phyloP scores from a whole-genome alignment of 2,797 vertebrate species.

The Lutjanus argentimaculatus region DNA sequence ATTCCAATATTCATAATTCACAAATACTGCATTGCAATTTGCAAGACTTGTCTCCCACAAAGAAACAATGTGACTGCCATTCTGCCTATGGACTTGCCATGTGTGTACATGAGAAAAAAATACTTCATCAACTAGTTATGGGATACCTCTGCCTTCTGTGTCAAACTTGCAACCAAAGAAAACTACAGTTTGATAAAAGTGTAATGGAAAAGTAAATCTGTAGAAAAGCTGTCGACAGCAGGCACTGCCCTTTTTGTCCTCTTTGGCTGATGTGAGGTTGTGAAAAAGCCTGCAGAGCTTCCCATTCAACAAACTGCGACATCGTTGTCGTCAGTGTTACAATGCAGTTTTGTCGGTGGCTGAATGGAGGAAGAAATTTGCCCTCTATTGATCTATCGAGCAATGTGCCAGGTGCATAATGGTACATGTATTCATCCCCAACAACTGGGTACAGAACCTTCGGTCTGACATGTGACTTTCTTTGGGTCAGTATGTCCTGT shows the following conservation, averaged over 20 bases:
- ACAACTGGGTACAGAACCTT: not conserved
- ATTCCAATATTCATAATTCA: slow-evolving; percentile 61
- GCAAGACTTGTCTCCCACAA: slow-evolving; percentile 18
- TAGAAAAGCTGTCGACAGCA: not conserved
- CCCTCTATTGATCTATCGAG: not conserved
- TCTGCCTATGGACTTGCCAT: not conserved
- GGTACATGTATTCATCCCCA: not conserved
- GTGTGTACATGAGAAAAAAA: not conserved
- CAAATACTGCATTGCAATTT: slow-evolving; percentile 42
- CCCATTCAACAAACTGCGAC: not conserved
- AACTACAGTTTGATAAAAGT: too few species aligned
- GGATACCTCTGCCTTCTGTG: not conserved
- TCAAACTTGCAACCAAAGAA: not conserved
- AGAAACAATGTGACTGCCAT: not conserved
- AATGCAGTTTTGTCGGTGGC: not conserved
- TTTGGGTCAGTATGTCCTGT: not conserved
- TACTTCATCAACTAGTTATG: not conserved
- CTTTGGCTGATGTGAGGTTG: not conserved
- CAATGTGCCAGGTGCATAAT: not conserved
- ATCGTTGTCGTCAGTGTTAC: not conserved
- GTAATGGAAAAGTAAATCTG: not conserved
- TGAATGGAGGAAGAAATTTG: not conserved
- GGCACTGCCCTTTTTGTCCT: not conserved
- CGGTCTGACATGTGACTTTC: not conserved
- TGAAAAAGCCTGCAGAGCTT: not conserved